Conservation (phyloP, 2,113 vertebrate species). For the Tupaia tana region DNA sequence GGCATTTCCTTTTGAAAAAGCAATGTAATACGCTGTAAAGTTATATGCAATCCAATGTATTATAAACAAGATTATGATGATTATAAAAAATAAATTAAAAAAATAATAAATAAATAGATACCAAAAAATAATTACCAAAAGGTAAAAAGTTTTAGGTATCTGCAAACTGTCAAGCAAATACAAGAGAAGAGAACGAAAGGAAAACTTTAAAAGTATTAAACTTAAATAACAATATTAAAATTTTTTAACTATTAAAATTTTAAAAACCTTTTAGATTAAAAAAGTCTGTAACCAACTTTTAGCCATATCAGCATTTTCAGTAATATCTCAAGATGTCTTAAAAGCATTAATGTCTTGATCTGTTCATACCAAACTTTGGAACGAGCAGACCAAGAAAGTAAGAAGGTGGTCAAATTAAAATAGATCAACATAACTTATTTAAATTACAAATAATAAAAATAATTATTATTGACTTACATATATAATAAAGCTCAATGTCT, state of each 20-base stretch:
- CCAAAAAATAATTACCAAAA: background rate
- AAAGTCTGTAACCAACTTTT: background rate
- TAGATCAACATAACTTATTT: background rate
- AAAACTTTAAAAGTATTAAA: background rate
- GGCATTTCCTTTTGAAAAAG: too few species aligned
- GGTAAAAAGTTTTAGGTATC: background rate
- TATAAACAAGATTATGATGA: too few species aligned
- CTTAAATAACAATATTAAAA: too few species aligned
- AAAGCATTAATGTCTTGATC: too few species aligned
- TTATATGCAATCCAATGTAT: too few species aligned
- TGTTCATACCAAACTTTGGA: background rate
- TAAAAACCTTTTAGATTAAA: background rate
- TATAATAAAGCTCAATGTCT: background rate
- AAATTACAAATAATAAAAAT: constrained; percentile 1
- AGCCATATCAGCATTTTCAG: background rate
- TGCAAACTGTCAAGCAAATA: background rate
- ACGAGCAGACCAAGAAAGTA: constrained; percentile 16
- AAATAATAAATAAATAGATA: background rate
- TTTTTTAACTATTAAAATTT: too few species aligned
- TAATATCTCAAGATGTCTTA: background rate
- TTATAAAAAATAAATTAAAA: too few species aligned
- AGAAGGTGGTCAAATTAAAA: background rate
- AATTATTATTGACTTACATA: background rate
- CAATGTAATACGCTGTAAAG: too few species aligned
- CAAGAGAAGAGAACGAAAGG: background rate